Evolutionary conservation across 2,888 invertebrate species (phyloP).

Genomic region (Corythucha ciliata): DNA sequence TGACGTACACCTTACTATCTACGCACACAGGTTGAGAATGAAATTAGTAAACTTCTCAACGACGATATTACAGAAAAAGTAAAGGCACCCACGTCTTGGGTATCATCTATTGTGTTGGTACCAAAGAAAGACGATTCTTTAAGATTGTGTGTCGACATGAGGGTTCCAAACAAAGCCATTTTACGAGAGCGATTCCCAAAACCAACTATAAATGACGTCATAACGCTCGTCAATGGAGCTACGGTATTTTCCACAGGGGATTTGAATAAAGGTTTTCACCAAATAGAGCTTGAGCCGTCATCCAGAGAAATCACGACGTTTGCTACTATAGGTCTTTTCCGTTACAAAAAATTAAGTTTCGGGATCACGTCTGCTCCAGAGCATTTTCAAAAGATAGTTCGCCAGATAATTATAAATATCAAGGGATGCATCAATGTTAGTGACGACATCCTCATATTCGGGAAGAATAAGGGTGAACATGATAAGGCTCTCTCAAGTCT

Average conservation of each 20-base stretch:
- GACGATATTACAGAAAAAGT: too few species aligned
- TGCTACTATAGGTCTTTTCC: not conserved
- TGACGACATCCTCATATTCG: conserved; percentile 3
- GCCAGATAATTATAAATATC: not conserved
- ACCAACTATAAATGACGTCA: not conserved
- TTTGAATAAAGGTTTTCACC: not conserved
- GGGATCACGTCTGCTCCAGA: not conserved
- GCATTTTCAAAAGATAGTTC: not conserved
- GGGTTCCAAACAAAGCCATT: not conserved
- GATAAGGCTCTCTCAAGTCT: not conserved
- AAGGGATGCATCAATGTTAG: not conserved
- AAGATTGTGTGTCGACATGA: not conserved
- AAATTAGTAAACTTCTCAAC: too few species aligned
- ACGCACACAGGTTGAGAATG: too few species aligned
- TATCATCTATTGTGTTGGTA: too few species aligned
- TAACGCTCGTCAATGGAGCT: not conserved
- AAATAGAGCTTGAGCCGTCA: not conserved
- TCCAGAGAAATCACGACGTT: not conserved
- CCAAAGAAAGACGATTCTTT: not conserved
- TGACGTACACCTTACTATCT: too few species aligned
- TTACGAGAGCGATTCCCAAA: not conserved
- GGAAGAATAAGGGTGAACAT: not conserved
- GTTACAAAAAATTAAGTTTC: not conserved
- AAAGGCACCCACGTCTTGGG: too few species aligned
- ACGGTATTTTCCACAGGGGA: not conserved